Evolutionary conservation across 2,888 invertebrate genomes (phyloP), one percentile per base, ranked within the genome.

Genomic region (Trypoxylon attenuatum): DNA sequence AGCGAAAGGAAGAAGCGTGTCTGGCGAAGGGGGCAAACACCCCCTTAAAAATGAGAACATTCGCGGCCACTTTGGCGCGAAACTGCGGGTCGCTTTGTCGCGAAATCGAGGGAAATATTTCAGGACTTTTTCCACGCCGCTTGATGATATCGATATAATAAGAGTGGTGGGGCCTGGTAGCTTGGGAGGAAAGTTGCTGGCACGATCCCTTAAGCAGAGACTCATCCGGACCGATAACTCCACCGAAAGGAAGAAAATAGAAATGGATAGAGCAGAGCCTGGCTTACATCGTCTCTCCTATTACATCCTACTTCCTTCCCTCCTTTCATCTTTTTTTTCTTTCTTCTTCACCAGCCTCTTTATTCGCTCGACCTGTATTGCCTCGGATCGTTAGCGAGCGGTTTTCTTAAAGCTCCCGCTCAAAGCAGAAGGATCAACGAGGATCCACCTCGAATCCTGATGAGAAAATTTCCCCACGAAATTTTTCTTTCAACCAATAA

Each of bases 21-120:
- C 1, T 3, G 22, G 16, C 19, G 10, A 18, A 58, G 59, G 61
- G n/a, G 33, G 13, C 23, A 45, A 16, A 39, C 57, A 57, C 46
- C 59, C 55, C 33, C 33, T 78, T 79, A 82, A 83, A 84, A 84
- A 84, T 80, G 82, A 77, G 76, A 73, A 78, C 77, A 79, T 83
- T 82, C 82, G 75, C 77, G 76, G 75, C 81, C 81, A 82, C 83
- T 83, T 80, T 80, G 76, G 79, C 75, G 76, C 70, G 76, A 79
- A 79, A 73, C 74, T 74, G 57, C 72, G 21, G 65, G 61, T 57
- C 81, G 80, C 80, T 82, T 83, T 83, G 82, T 83, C 76, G 78
- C 78, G 69, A 81, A 83, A 84, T 84, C 77, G 81, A 68, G n/a
- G 76, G 66, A 76, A 76, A 83, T 83, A 82, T 82, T 82, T 84